A percentile compares a stretch with the other conserved stretches of the same genome.
These are phyloP conservation scores for Turdus rufiventris DNA, from an alignment of 2,113 vertebrate genomes.

Conservation along the genomic window DNA sequence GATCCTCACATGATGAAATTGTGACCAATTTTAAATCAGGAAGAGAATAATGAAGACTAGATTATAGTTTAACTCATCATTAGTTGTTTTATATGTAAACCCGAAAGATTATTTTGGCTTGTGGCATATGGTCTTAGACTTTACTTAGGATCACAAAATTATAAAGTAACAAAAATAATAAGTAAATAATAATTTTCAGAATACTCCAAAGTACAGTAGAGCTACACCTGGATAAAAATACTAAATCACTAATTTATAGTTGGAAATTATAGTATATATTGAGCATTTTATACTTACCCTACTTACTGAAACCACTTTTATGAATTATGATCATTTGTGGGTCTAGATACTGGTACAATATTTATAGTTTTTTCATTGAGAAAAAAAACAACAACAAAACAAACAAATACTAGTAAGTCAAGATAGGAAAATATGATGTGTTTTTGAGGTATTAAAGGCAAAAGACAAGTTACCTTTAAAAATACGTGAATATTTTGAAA, in stretches of 20 bases:
- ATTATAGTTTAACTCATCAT: neutral
- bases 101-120: neutral
- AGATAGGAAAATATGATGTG: neutral
- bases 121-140: rapidly evolving
- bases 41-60: neutral
- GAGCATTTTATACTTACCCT: neutral
- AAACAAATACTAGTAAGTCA: neutral
- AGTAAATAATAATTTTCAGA: neutral
- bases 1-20: neutral
- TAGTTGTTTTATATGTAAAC: neutral
- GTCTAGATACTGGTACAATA: neutral
- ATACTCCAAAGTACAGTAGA: rapidly evolving
- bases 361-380: neutral
- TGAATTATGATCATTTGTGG: neutral
- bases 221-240: neutral
- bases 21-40: neutral
- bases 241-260: neutral
- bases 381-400: neutral
- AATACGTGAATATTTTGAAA: neutral
- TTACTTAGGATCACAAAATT: neutral
- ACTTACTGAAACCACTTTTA: neutral
- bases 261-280: neutral
- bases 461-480: neutral
- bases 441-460: neutral
- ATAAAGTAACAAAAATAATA: neutral